Conservation (phyloP, 2,113 vertebrate species). For the Platycercus adscitus region DNA sequence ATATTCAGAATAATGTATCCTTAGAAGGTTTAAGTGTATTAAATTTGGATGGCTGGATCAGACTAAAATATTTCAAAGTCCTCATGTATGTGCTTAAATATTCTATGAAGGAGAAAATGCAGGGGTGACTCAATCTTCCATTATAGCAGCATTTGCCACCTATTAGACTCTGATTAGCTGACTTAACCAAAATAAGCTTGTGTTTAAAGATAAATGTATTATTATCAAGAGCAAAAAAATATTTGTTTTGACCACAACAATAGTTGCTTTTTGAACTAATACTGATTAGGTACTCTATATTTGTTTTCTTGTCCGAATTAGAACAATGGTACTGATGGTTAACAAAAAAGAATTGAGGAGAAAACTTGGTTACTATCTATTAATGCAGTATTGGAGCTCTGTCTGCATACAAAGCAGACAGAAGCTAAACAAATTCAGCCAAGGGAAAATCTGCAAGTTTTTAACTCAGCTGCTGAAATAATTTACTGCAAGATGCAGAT, state of each 20-base stretch:
- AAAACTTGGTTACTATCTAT: background rate
- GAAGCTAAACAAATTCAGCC: background rate
- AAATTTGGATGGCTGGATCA: background rate
- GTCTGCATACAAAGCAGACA: background rate
- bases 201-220: background rate
- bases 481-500: background rate
- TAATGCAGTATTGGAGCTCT: background rate
- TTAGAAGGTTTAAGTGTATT: conserved; percentile 27
- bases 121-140: background rate
- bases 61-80: background rate
- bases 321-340: background rate
- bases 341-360: background rate
- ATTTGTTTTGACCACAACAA: background rate
- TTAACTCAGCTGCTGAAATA: background rate
- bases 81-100: background rate
- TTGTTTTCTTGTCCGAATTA: background rate
- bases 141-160: background rate
- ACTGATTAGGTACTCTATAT: background rate
- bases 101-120: background rate
- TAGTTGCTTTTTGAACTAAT: conserved; percentile 13
- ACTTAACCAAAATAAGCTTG: background rate
- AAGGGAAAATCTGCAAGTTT: background rate
- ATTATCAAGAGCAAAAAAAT: background rate
- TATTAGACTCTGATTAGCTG: background rate
- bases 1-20: background rate